Evolutionary conservation across 2,113 vertebrate species (phyloP).

Genomic region (Cebidichthys violaceus): DNA sequence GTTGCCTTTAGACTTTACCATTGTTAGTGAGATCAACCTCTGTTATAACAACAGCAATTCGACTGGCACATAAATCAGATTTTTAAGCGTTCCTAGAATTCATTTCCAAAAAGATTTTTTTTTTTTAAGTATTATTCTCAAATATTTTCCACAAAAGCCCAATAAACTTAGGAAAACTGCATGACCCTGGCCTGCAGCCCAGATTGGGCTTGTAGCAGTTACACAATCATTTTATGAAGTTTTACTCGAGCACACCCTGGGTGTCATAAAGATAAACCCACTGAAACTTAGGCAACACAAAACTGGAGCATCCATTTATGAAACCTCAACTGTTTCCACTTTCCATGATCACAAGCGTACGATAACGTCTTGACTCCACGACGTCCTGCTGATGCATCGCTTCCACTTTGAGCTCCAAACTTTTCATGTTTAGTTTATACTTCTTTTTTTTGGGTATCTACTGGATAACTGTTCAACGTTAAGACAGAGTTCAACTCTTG

Average conservation of each 20-base stretch:
- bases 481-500: too few relatives aligned
- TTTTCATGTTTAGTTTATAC: neutral
- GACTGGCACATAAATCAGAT: neutral
- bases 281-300: conserved; percentile 63
- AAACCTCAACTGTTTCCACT: conserved; percentile 30
- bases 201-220: conserved; percentile 52
- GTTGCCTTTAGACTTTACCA: neutral
- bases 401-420: neutral
- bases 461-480: neutral
- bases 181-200: conserved; percentile 49
- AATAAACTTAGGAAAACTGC: neutral
- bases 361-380: neutral
- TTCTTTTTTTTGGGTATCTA: too few relatives aligned
- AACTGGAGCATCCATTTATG: conserved; percentile 55
- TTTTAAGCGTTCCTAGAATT: neutral
- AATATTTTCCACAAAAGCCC: neutral
- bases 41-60: neutral
- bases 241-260: conserved; percentile 57
- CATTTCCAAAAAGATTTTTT: neutral
- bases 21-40: neutral
- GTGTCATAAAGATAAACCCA: conserved; percentile 82
- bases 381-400: neutral
- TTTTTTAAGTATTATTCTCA: neutral
- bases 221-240: conserved; percentile 78
- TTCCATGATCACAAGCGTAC: neutral